Percentiles rank a stretch among this genome's conserved stretches.
These are phyloP conservation scores for Candidula unifasciata DNA, from an alignment of 2,888 invertebrate species.

Conservation along the genomic window DNA sequence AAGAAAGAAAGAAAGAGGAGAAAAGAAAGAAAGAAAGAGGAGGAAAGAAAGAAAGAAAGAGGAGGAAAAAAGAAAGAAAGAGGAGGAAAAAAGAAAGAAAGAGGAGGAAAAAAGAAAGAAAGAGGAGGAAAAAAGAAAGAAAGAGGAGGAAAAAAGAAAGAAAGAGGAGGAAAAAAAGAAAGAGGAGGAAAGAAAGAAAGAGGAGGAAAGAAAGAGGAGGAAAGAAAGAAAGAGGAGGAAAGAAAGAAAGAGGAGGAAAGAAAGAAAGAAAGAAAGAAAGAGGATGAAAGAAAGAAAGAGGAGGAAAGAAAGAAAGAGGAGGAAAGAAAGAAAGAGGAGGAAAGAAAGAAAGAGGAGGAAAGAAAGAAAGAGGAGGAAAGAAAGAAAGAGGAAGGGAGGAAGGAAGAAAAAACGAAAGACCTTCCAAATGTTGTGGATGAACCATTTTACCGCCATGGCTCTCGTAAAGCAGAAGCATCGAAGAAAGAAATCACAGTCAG, in stretches of 20 bases:
- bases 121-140: not conserved
- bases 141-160: not conserved
- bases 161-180: not conserved
- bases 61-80: not conserved
- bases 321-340: not conserved
- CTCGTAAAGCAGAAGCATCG: too few relatives aligned
- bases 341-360: not conserved
- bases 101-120: not conserved
- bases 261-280: not conserved
- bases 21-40: not conserved
- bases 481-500: too few relatives aligned
- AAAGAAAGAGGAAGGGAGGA: not conserved
- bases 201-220: not conserved
- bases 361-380: not conserved
- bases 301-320: not conserved
- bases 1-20: too few relatives aligned
- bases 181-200: not conserved
- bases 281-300: not conserved
- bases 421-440: too few relatives aligned
- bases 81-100: not conserved
- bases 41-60: not conserved
- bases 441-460: too few relatives aligned
- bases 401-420: too few relatives aligned
- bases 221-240: not conserved
- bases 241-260: not conserved